phyloP scores from a whole-genome alignment of 2,888 invertebrate genomes.

The Parelbella ahira region DNA sequence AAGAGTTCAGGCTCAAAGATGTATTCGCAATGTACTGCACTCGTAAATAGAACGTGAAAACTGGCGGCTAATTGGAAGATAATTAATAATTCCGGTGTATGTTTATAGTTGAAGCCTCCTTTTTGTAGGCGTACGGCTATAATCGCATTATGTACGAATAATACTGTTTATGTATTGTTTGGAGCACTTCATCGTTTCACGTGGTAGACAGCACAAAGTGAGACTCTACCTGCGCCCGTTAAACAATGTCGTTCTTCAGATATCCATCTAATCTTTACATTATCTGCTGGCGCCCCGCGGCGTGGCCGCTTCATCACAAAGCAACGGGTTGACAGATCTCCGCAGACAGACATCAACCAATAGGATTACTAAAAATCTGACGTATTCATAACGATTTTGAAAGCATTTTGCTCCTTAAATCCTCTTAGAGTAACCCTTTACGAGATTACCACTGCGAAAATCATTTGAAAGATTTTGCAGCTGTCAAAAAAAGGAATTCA shows the following conservation, averaged over 20 bases:
- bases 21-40: slow-evolving; percentile 11
- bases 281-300: slow-evolving; percentile 67
- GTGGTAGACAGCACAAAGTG: slow-evolving; percentile 34
- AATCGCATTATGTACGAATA: slow-evolving; percentile 70
- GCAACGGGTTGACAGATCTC: slow-evolving; percentile 79
- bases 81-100: slow-evolving; percentile 13
- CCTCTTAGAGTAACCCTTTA: slow-evolving; percentile 28
- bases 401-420: slow-evolving; percentile 47
- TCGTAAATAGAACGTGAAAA: slow-evolving; percentile 44
- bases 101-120: slow-evolving; percentile 38
- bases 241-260: slow-evolving; percentile 73
- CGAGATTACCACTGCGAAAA: slow-evolving; percentile 36
- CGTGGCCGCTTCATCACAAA: slow-evolving; percentile 70
- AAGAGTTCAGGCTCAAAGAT: slow-evolving; percentile 3
- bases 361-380: slow-evolving; percentile 68
- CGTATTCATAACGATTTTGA: slow-evolving; percentile 42
- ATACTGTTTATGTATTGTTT: slow-evolving; percentile 75
- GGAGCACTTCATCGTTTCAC: slow-evolving; percentile 52
- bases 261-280: slow-evolving; percentile 75
- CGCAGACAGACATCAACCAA: slow-evolving; percentile 62
- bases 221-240: slow-evolving; percentile 62
- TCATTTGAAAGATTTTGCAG: slow-evolving; percentile 46
- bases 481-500: slow-evolving; percentile 39
- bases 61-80: slow-evolving; percentile 26
- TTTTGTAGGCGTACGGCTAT: slow-evolving; percentile 36